Base-by-base conservation (phyloP, 2,113 vertebrate genomes). In the Dendrocopos noguchii region DNA sequence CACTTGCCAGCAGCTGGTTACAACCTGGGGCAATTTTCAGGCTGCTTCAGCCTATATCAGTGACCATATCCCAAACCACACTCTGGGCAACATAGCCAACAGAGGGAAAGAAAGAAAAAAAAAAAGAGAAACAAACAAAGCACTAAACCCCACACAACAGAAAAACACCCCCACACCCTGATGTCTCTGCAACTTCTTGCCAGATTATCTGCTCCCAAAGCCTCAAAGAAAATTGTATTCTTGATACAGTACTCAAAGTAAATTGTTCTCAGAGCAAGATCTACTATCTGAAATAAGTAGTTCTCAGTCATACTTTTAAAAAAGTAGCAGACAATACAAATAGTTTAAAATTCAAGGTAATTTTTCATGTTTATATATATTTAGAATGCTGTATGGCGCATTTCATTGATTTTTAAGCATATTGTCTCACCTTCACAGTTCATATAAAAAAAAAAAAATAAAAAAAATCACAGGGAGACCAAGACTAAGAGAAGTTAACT, bases 391-490 rank as follows among this genome's bases (percentile, higher is more conserved):
- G 20, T 12, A 17, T 15, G 31, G 28, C 36, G 8, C 4, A 25
- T 74, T 90, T 80, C 60, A 22, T 29, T 44, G 25, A 72, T 76
- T 59, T 44, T 33, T 34, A 80, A 83, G 29, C 6, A 34, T 59
- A 71, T 75, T 78, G 0, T 0, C 24, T 61, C 53, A 39, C 13
- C 59, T 73, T 72, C 36, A 65, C 0, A 0, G 8, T 52, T 66
- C 61, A 65, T 33, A 84, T 28, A 27, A 27, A 53, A 53, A 53
- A 53, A 53, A 52, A 52, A 8, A 21, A 10, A 3, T 7, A 18
- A 11, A 44, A 12, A 44, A 79, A 84, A 71, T 57, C 28, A 71
- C 52, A 52, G 21, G 29, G 28, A 66, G 5, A 64, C 8, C 64
- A 57, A 76, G 9, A 27, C 65, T 67, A 52, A 55, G 57, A 66